These are phyloP conservation scores for Drosophila sechellia DNA, from an alignment of 1,140 invertebrate species.

Conservation along the genomic window DNA sequence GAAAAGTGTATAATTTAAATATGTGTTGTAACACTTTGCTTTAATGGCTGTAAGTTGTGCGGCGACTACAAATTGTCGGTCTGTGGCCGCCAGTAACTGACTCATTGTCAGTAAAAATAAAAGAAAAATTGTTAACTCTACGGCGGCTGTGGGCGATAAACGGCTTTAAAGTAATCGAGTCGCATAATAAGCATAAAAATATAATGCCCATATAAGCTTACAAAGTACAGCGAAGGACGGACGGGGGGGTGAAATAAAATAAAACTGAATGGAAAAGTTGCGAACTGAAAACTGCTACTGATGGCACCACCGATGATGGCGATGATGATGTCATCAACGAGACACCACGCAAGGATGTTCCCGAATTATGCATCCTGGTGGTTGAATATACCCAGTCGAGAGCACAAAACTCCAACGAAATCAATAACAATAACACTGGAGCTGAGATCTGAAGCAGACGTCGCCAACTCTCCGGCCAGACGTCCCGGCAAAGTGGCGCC, in stretches of 20 bases:
- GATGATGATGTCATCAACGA: slow-evolving; percentile 59
- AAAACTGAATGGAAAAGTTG: slow-evolving; percentile 31
- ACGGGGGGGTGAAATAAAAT: slow-evolving; percentile 25
- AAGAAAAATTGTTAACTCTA: slow-evolving; percentile 20
- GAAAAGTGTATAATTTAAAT: slow-evolving; percentile 61
- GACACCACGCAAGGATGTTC: slow-evolving; percentile 37
- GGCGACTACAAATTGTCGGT: slow-evolving; percentile 36
- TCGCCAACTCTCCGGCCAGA: slow-evolving; percentile 50
- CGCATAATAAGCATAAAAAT: slow-evolving; percentile 69
- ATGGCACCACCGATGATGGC: slow-evolving; percentile 25
- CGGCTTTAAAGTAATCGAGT: slow-evolving; percentile 61
- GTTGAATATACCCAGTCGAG: slow-evolving; percentile 19
- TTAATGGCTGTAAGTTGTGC: slow-evolving; percentile 49
- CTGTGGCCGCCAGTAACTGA: slow-evolving; percentile 22
- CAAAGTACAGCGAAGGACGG: slow-evolving; percentile 6
- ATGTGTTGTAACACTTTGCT: slow-evolving; percentile 55
- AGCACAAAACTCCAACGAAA: slow-evolving; percentile 28
- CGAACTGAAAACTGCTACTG: slow-evolving; percentile 38
- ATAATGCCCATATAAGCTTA: slow-evolving; percentile 53
- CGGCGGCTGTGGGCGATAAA: slow-evolving; percentile 38
- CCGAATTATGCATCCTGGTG: slow-evolving; percentile 66
- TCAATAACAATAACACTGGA: slow-evolving; percentile 69
- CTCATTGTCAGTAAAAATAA: slow-evolving; percentile 46
- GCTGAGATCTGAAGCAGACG: slow-evolving; percentile 60
- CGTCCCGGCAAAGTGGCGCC: slow-evolving; percentile 63